Evolutionary conservation across 1,140 invertebrate species (phyloP), one percentile per base, ranked within the genome.

Genomic region (Dendrolimus punctatus): DNA sequence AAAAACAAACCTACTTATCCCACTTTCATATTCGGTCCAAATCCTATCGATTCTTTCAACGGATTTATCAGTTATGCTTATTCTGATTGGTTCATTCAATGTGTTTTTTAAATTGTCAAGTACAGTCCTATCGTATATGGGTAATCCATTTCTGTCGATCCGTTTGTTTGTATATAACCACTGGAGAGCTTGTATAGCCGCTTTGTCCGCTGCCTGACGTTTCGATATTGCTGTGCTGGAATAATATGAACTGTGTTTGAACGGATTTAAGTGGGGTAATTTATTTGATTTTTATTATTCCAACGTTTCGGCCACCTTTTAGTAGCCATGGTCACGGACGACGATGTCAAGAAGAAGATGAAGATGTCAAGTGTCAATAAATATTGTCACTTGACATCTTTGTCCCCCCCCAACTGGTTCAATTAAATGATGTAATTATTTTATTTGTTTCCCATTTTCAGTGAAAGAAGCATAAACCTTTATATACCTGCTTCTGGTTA

Each of bases 221-320:
- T 85, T 85, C 51, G 82, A 82, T 63, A 74, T 61, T 39, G 78
- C 73, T 61, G 71, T 72, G 53, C 82, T 85, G 70, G 40, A 76
- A 75, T n/a, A 49, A 53, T 51, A 51, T 51, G 23, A 38, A 46
- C 43, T 46, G 38, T 5, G 39, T 49, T 7, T n/a, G 23, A 51
- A 23, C 23, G 23, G 23, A 2, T 23, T 23, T 23, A 23, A 23
- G 23, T 3, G 23, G 1, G 23, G 23, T 23, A 3, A 23, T 23
- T 23, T 23, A 23, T 23, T 23, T 23, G 23, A 23, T 23, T 23
- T 23, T 23, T 23, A 23, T 23, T 23, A 23, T 23, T 23, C 23
- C 23, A 3, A 23, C 23, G 23, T 23, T 23, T 3, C 23, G 3
- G 23, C 23, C 23, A 23, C 23, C 3, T 23, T 23, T 3, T 3